phyloP scores from a whole-genome alignment of 2,797 vertebrate genomes.

The Rhinophrynus dorsalis region DNA sequence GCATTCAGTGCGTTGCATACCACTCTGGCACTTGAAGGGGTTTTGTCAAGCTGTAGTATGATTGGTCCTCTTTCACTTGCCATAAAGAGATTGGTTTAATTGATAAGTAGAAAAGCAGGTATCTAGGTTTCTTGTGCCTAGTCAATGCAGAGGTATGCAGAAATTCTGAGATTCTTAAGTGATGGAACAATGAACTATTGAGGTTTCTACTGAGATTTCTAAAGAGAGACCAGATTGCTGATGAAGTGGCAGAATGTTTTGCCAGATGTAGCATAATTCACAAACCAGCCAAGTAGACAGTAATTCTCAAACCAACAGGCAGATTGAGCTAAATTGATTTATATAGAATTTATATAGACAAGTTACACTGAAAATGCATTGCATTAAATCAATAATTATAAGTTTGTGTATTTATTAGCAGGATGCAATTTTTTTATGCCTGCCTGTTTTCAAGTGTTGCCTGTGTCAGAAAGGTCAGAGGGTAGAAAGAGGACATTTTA shows the following conservation, averaged over 20 bases:
- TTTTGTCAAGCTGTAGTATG: too few species aligned
- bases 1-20: too few species aligned
- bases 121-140: neutral
- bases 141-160: constrained; percentile 1
- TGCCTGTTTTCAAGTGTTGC: too few species aligned
- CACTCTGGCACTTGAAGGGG: too few species aligned
- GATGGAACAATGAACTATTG: constrained; percentile 8
- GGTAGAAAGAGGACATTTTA: too few species aligned
- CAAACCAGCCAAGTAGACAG: constrained; percentile 25
- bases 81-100: neutral
- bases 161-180: constrained; percentile 13
- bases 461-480: too few species aligned
- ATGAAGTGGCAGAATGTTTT: constrained; percentile 12
- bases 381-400: too few species aligned
- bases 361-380: constrained; percentile 11
- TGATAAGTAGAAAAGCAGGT: neutral
- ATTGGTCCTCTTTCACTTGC: neutral
- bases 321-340: constrained; percentile 17
- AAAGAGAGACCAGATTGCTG: constrained; percentile 23
- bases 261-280: constrained; percentile 28
- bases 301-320: neutral
- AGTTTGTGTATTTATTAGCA: too few species aligned
- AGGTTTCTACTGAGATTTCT: neutral
- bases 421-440: too few species aligned
- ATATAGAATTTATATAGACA: neutral